Conservation (phyloP, 2,797 vertebrate genomes). For the Synanceia verrucosa region DNA sequence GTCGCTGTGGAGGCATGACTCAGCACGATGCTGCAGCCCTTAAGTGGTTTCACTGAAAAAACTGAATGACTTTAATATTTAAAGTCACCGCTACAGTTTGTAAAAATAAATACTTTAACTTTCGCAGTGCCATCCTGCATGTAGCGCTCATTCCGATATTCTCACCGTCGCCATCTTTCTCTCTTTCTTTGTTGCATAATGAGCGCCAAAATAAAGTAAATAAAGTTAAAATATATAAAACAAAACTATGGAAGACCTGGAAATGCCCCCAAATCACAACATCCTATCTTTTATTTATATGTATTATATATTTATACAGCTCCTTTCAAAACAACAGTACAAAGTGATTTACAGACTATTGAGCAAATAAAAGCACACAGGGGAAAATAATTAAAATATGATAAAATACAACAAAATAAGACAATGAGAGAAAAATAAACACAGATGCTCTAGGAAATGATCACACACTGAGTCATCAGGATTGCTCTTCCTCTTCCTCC, state of each 20-base stretch:
- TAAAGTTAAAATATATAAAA: no score
- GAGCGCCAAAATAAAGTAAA: not conserved
- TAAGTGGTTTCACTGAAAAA: conserved; percentile 11
- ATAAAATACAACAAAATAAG: not conserved
- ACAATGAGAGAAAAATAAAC: not conserved
- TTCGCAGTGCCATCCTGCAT: not conserved
- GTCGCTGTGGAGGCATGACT: conserved; percentile 1
- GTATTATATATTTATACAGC: not conserved
- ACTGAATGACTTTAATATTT: conserved; percentile 20
- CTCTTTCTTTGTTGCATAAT: not conserved
- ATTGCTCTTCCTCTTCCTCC: conserved; percentile 18
- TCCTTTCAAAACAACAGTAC: not conserved
- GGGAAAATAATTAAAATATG: not conserved
- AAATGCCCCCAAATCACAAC: not conserved
- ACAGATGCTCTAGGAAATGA: conserved; percentile 28
- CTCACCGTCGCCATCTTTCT: not conserved
- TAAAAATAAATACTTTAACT: conserved; percentile 20
- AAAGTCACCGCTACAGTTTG: conserved; percentile 1
- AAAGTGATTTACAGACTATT: not conserved
- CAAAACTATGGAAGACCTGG: not conserved
- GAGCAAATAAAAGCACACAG: not conserved
- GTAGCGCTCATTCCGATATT: not conserved
- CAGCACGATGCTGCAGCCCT: not conserved
- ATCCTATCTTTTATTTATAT: not conserved
- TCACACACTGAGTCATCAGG: conserved; percentile 43